Base-by-base conservation (phyloP, 1,140 invertebrate genomes). In the Trichonephila clavata region DNA sequence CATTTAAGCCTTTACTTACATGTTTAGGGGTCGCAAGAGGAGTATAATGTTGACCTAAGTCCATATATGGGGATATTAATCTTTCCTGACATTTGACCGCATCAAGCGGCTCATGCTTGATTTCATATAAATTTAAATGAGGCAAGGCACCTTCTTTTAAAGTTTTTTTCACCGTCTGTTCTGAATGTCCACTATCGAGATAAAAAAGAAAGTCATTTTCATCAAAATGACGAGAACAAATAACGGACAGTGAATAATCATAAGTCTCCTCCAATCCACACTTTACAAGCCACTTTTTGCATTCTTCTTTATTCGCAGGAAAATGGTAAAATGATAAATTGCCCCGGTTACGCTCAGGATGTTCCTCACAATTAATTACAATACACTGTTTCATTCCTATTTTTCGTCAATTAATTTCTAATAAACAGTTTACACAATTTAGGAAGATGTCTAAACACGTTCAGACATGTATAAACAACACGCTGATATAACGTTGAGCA, bases 221-320 rank as follows among this genome's bases (percentile, higher is more conserved):
- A 16, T 3, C 3, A 21, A 83, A 83, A n/a, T 83, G 81, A 5
- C 39, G 20, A 43, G 81, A 83, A 59, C 81, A 83, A 13, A 83
- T 43, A 83, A 13, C n/a, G n/a, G n/a, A 24, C 10, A 27, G 39
- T 5, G 43, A 83, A 27, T 7, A 14, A 83, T 83, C 43, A 13
- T 21, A 57, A 59, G 20, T 59, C 39, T 20, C 27, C 2, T 83
- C 81, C 6, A 39, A 14, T 13, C 81, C 81, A 13, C 81, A 83
- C 27, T 59, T 50, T 21, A 83, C 13, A 27, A 83, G 27, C 81
- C 81, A 83, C 24, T 57, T 57, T 83, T 83, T 83, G 18, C 81
- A 18, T 0, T 57, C 50, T 57, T 83, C 20, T 16, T 83, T 43
- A 21, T 83, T 43, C 57, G 21, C 20, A 50, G 81, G 81, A 24